Conservation (phyloP, 2,888 invertebrate genomes). For the Drosophila peninsularis region DNA sequence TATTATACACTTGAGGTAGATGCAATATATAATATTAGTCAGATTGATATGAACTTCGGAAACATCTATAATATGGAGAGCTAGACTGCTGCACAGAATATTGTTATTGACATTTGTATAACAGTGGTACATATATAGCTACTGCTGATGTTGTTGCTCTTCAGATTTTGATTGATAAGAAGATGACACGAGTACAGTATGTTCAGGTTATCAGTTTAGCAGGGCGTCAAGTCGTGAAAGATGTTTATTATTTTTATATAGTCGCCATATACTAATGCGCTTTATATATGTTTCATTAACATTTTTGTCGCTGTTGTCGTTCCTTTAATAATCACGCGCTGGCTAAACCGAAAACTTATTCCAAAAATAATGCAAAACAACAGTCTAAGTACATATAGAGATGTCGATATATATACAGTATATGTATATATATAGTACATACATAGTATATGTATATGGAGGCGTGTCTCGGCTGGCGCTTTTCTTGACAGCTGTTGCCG, state of each 20-base stretch:
- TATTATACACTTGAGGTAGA: not conserved
- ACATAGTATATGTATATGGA: slow-evolving; percentile 34
- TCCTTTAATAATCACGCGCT: slow-evolving; percentile 62
- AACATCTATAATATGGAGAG: not conserved
- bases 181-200: slow-evolving; percentile 29
- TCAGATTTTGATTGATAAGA: slow-evolving; percentile 50
- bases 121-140: not conserved
- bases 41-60: not conserved
- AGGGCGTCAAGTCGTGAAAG: slow-evolving; percentile 50
- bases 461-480: slow-evolving; percentile 53
- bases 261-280: slow-evolving; percentile 16
- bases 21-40: not conserved
- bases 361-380: slow-evolving; percentile 52
- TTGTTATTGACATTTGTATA: slow-evolving; percentile 10
- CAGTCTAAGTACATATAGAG: slow-evolving; percentile 20
- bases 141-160: not conserved
- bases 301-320: slow-evolving; percentile 16
- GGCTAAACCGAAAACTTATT: slow-evolving; percentile 45
- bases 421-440: slow-evolving; percentile 8
- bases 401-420: slow-evolving; percentile 1
- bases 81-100: not conserved
- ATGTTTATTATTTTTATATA: slow-evolving; percentile 45
- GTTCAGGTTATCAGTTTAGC: slow-evolving; percentile 50
- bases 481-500: slow-evolving; percentile 37
- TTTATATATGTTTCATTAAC: slow-evolving; percentile 34